A percentile compares a stretch with the other conserved stretches of the same genome.
Conservation (phyloP, 2,113 vertebrate genomes). For the Gymnarchus niloticus region DNA sequence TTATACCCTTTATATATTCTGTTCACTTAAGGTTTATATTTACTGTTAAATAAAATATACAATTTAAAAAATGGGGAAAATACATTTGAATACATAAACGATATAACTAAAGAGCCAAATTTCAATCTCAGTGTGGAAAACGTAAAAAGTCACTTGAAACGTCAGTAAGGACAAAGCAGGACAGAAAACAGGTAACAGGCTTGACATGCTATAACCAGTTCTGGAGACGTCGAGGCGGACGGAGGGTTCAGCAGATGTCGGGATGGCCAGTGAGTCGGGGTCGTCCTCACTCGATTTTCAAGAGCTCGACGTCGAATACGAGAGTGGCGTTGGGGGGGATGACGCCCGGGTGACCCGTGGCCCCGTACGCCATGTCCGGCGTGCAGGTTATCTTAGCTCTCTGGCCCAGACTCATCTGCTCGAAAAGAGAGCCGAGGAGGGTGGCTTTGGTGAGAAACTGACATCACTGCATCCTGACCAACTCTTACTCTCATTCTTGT, state of each 20-base stretch:
- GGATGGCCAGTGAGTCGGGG: conserved; percentile 17
- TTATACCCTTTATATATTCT: conserved; percentile 46
- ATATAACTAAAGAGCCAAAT: conserved; percentile 46
- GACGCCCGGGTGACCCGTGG: conserved; percentile 91
- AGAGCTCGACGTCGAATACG: conserved; percentile 95
- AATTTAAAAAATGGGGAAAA: conserved; percentile 42
- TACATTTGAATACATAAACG: conserved; percentile 37
- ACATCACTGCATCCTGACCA: neutral
- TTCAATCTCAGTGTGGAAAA: conserved; percentile 28
- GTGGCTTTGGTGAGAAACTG: neutral
- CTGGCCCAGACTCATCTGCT: conserved; percentile 96
- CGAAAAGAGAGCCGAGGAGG: neutral
- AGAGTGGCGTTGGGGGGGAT: conserved; percentile 96
- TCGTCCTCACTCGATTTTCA: conserved; percentile 82
- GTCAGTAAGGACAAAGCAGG: conserved; percentile 50
- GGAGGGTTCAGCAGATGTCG: conserved; percentile 26
- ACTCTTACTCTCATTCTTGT: neutral
- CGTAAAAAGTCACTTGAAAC: conserved; percentile 28
- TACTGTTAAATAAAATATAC: conserved; percentile 66
- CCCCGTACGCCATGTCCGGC: conserved; percentile 92
- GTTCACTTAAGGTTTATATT: conserved; percentile 49
- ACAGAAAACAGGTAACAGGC: conserved; percentile 51
- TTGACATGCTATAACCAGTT: conserved; percentile 43
- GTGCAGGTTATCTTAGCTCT: conserved; percentile 95
- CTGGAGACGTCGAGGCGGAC: conserved; percentile 9